Percentiles rank a stretch among this genome's conserved stretches.
phyloP scores from a whole-genome alignment of 2,113 vertebrate species.

The Stigmatopora argus region DNA sequence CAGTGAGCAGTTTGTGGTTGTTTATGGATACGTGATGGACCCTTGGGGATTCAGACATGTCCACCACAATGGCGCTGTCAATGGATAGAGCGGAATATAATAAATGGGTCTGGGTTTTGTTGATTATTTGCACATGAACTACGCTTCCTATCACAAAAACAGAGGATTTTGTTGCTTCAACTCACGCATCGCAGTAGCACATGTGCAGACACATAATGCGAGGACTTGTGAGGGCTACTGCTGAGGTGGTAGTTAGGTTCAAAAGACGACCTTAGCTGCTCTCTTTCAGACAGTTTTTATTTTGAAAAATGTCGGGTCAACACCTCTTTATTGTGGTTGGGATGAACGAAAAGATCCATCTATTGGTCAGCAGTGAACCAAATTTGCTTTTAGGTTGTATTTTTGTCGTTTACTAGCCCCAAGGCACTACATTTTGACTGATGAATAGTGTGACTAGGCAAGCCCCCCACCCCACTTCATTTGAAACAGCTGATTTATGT shows the following conservation, averaged over 20 bases:
- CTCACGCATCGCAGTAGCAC: background rate
- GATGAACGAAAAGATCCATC: constrained; percentile 19
- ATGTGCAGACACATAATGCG: background rate
- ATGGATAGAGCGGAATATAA: constrained; percentile 31
- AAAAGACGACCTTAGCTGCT: constrained; percentile 17
- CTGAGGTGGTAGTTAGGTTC: constrained; percentile 22
- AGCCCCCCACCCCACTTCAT: constrained; percentile 7
- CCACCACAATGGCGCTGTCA: constrained; percentile 23
- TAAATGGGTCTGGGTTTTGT: constrained; percentile 1
- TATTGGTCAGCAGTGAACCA: constrained; percentile 33
- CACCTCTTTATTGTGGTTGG: constrained; percentile 26
- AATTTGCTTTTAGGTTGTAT: constrained; percentile 40
- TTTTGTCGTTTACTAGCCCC: constrained; percentile 43
- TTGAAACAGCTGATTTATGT: constrained; percentile 72
- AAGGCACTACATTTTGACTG: constrained; percentile 15
- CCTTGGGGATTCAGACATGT: constrained; percentile 28
- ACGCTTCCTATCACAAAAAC: constrained; percentile 4
- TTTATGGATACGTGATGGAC: constrained; percentile 40
- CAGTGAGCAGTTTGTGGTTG: constrained; percentile 18
- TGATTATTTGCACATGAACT: constrained; percentile 49
- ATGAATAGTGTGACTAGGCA: constrained; percentile 16
- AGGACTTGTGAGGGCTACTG: background rate
- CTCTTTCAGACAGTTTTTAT: constrained; percentile 22
- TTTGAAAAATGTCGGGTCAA: constrained; percentile 29
- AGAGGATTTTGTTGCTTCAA: constrained; percentile 15